Percentiles rank a stretch among this genome's conserved stretches.
These are phyloP conservation scores for Crax fasciolata DNA, from an alignment of 2,797 vertebrate genomes.

Conservation along the genomic window DNA sequence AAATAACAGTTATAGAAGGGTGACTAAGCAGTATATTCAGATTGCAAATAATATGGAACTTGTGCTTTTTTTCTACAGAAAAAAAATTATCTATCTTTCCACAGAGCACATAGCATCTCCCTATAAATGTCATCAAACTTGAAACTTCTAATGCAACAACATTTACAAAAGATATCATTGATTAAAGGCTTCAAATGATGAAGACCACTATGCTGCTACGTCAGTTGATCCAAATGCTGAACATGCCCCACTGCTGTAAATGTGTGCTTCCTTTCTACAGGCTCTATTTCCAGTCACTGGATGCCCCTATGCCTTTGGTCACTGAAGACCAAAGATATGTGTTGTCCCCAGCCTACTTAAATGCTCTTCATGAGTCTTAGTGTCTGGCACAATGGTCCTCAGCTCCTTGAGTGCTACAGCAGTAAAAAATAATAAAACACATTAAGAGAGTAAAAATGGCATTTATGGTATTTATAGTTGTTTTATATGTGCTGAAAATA, in stretches of 20 bases:
- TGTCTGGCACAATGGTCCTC: neutral
- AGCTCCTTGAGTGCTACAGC: neutral
- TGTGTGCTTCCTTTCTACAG: neutral
- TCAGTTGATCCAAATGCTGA: neutral
- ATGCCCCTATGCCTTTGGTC: neutral
- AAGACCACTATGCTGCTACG: neutral
- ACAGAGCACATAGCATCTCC: fast-evolving
- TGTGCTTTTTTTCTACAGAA: neutral
- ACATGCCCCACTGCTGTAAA: neutral
- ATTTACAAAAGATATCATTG: neutral
- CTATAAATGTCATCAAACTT: neutral
- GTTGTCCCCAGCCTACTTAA: neutral
- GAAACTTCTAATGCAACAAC: neutral
- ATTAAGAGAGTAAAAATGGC: neutral
- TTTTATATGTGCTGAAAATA: neutral
- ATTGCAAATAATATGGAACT: neutral
- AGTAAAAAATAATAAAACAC: neutral
- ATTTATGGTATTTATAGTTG: neutral
- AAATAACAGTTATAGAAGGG: neutral
- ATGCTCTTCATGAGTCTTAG: neutral
- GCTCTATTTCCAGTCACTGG: neutral
- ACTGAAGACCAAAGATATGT: fast-evolving
- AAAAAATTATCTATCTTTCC: neutral
- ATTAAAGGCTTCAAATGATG: neutral
- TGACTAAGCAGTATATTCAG: neutral